phyloP scores from a whole-genome alignment of 2,113 vertebrate genomes.

The Scomber colias region DNA sequence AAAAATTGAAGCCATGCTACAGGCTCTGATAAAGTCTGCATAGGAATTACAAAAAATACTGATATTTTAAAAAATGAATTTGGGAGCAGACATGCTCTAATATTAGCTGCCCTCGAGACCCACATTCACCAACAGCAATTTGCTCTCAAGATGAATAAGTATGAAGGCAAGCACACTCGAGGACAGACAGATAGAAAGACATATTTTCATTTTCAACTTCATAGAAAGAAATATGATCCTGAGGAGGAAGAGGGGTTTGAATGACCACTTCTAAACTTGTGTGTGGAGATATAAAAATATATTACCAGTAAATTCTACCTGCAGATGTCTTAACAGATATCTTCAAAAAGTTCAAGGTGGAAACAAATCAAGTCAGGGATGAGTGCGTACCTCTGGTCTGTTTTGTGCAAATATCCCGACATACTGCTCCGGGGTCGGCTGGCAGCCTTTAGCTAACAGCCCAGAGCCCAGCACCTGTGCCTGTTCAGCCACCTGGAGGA shows the following conservation, averaged over 20 bases:
- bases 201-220: background rate
- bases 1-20: background rate
- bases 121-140: slow-evolving; percentile 11
- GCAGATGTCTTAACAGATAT: background rate
- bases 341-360: too few species aligned
- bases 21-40: background rate
- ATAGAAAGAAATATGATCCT: background rate
- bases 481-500: slow-evolving; percentile 79
- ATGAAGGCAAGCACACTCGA: slow-evolving; percentile 23
- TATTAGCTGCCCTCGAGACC: slow-evolving; percentile 48
- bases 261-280: background rate
- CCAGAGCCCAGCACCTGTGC: slow-evolving; percentile 84
- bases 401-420: slow-evolving; percentile 86
- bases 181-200: background rate
- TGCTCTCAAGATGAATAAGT: slow-evolving; percentile 31
- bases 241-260: too few species aligned
- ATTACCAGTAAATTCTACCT: background rate
- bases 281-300: background rate
- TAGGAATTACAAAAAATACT: slow-evolving; percentile 3
- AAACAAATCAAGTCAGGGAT: background rate
- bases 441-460: slow-evolving; percentile 84
- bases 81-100: slow-evolving; percentile 34
- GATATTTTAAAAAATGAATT: slow-evolving; percentile 41
- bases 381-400: slow-evolving; percentile 83
- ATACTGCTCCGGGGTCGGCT: slow-evolving; percentile 81